These are phyloP conservation scores for Phrynocephalus guinanensis DNA, from an alignment of 2,797 vertebrate genomes.

Conservation along the genomic window DNA sequence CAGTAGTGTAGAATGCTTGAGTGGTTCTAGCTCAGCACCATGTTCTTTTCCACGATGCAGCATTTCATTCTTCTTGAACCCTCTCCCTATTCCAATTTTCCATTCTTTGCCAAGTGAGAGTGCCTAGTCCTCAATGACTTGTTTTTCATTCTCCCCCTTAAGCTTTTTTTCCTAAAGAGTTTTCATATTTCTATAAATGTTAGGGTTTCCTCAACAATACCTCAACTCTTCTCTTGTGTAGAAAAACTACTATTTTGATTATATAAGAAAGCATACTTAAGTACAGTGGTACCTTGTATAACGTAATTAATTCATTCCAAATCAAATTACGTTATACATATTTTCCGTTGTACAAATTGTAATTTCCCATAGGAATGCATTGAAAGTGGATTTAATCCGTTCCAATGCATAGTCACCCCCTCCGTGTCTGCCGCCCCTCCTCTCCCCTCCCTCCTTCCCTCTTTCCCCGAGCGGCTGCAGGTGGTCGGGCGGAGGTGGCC, in stretches of 20 bases:
- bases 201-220: not conserved
- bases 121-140: not conserved
- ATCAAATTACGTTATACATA: too few relatives aligned
- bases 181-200: not conserved
- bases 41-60: not conserved
- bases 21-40: not conserved
- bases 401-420: too few relatives aligned
- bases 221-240: not conserved
- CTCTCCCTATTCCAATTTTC: not conserved
- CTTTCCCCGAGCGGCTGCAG: too few relatives aligned
- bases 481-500: too few relatives aligned
- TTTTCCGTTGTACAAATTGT: too few relatives aligned
- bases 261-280: not conserved
- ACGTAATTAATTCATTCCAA: too few relatives aligned
- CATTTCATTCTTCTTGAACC: not conserved
- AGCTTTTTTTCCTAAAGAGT: not conserved
- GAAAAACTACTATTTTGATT: not conserved
- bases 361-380: too few relatives aligned
- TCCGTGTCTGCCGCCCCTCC: too few relatives aligned
- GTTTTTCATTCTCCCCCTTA: not conserved
- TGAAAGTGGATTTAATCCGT: too few relatives aligned
- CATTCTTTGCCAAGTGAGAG: not conserved
- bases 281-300: too few relatives aligned
- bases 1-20: not conserved
- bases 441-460: too few relatives aligned